Base-by-base conservation (phyloP, 1,140 invertebrate species). In the Riptortus pedestris region DNA sequence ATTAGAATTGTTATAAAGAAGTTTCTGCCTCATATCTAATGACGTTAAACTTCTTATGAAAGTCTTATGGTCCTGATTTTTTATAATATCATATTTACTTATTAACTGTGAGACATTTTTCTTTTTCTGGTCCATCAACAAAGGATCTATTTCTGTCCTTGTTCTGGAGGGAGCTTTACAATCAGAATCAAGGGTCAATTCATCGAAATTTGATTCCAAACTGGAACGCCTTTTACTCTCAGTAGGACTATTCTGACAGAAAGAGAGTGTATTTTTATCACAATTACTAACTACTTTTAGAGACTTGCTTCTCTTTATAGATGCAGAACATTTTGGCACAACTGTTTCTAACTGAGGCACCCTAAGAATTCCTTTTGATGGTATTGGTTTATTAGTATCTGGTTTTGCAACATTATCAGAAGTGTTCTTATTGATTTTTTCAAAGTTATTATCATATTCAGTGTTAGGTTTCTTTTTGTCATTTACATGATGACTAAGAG, bases 231-330 rank as follows among this genome's bases (percentile, higher is more conserved):
- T 43, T 59, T 60, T 52, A 2, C 38, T 58, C 27, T 67, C 64
- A 20, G 18, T 12, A 18, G 57, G 20, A 22, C 22, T 43, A 24
- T 29, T 51, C 5, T 55, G 28, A 33, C 27, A 57, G 16, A 68
- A 52, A 33, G 66, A 64, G 28, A 70, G 58, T 38, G 65, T 67
- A 47, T 28, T 55, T 16, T 64, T 61, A 18, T 69, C 65, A 22
- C 60, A 58, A 59, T 48, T 63, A 24, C 69, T 66, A 11, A 70
- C 38, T n/a, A 74, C 68, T 68, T 73, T 73, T 24, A 76, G 61
- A n/a, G 75, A 76, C 66, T 75, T 76, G 62, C 74, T 75, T 43
- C 75, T 52, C 65, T 74, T 75, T 7, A 76, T 60, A 22, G 64
- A 64, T 18, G 62, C 18, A 9, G 65, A 48, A 58, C 62, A 65